Base-by-base conservation (phyloP, 2,797 vertebrate species). In the Schizothorax lantsangensis region DNA sequence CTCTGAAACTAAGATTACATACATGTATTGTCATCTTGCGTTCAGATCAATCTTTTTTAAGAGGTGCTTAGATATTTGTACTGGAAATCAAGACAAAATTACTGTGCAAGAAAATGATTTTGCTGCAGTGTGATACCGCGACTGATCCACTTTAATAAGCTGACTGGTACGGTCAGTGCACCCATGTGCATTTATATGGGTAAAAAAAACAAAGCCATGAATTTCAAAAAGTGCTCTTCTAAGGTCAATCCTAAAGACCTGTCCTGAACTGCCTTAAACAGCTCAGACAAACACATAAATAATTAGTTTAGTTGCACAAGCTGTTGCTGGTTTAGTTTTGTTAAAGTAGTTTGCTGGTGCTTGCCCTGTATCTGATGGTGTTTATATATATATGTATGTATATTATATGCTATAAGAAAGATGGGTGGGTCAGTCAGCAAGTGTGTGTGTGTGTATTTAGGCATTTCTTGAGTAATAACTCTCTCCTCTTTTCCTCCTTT, bases 251-350 rank as follows among this genome's bases (percentile, higher is more conserved):
- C 49, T 78, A 79, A 79, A 84, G 62, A 79, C 47, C 73, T n/a
- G n/a, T n/a, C n/a, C n/a, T 66, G 57, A 75, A 66, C 54, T 84
- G 66, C 40, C 19, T 5, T 52, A 52, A 71, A 79, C 47, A 68
- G 36, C 66, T 80, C 77, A 72, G 66, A 59, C 49, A 54, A 52
- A 71, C 75, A 79, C 47, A 62, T 40, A 82, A 54, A 82, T 71
- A 54, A 52, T 82, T 49, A 52, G 66, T 71, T 57, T 69, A 43
- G 64, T 79, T 57, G 49, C 75, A 71, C 64, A 69, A 85, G 84
- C 78, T 62, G 77, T 64, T 86, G 85, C 85, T 86, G 85, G 85
- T 86, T 86, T 81, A 74, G 45, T 52, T 68, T 33, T 62, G 43
- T 49, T 62, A 11, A 43, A 54, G 59, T 83, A 47, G 75, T 66